These are phyloP conservation scores for Nipponacmea schrenckii DNA, from an alignment of 2,888 invertebrate genomes.

Conservation along the genomic window DNA sequence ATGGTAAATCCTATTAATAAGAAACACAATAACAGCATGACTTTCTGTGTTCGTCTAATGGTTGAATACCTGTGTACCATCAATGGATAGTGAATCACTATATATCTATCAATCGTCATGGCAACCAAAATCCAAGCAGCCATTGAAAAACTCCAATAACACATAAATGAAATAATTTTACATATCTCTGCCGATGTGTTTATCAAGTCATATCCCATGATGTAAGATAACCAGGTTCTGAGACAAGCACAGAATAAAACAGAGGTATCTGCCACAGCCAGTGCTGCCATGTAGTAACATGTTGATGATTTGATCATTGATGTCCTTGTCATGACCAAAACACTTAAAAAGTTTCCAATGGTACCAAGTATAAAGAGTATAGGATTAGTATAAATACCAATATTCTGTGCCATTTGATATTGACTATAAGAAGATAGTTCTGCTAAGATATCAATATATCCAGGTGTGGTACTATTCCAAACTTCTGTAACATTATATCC, in stretches of 20 bases:
- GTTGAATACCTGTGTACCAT: constrained; percentile 43
- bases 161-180: constrained; percentile 40
- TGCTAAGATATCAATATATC: constrained; percentile 23
- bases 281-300: constrained; percentile 49
- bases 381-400: constrained; percentile 46
- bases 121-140: constrained; percentile 57
- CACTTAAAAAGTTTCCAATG: constrained; percentile 50
- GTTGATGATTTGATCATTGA: constrained; percentile 46
- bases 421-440: constrained; percentile 34
- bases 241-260: constrained; percentile 48
- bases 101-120: constrained; percentile 57
- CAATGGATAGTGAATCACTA: constrained; percentile 53
- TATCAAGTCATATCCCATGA: constrained; percentile 35
- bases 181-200: constrained; percentile 35
- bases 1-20: constrained; percentile 39
- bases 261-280: constrained; percentile 48
- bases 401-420: constrained; percentile 33
- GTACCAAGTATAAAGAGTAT: constrained; percentile 48
- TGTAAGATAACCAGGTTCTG: constrained; percentile 44
- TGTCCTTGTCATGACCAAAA: constrained; percentile 47
- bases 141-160: constrained; percentile 47
- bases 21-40: constrained; percentile 30
- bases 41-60: constrained; percentile 39
- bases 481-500: neutral
- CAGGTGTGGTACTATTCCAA: constrained; percentile 6